Base-by-base conservation (phyloP, 2,797 vertebrate genomes). In the Clangula hyemalis region DNA sequence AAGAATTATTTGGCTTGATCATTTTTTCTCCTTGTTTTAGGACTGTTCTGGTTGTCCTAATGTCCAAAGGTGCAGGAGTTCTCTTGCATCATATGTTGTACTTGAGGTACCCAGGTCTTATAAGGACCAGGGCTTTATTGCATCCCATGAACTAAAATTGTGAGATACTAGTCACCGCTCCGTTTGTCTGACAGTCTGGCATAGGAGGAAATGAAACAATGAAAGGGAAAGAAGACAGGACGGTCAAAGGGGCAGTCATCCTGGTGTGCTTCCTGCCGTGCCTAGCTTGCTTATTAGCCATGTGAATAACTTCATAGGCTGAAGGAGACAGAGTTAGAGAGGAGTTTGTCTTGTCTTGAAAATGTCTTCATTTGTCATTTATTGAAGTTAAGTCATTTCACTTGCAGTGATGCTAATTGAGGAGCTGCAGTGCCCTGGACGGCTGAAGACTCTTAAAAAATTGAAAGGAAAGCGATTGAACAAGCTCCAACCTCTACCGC, bases 401-500 rank as follows among this genome's bases (percentile, higher is more conserved):
- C 64, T 71, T 53, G 65, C 96, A 99, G 99, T 99, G 69, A 97
- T 98, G 80, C 96, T 99, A 20, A 95, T 97, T 11, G 98, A 98
- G 10, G 98, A 98, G 90, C 97, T 99, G 30, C 97, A 96, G n/a
- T 94, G 98, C 47, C 97, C 98, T 2, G 98, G 98, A 57, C 97
- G 98, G 84, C 98, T 98, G 93, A 98, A 94, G 92, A 97, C 98
- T 6, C 95, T 99, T 34, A 98, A 98, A 86, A 99, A 98, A 80
- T 90, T 99, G 90, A 98, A 97, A 75, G 98, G 98, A 38, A 98
- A 98, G 88, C 75, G 94, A 71, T 93, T 99, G 53, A 58, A 95
- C 8, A 98, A 98, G 96, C 98, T 99, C 56, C 98, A 99, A 84
- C 99, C 99, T 8, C 98, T 99, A 30, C 97, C 98, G 0, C 94